A percentile compares a stretch with the other conserved stretches of the same genome.
Evolutionary conservation across 2,113 vertebrate genomes (phyloP).

Genomic region (Phoenicopterus ruber): DNA sequence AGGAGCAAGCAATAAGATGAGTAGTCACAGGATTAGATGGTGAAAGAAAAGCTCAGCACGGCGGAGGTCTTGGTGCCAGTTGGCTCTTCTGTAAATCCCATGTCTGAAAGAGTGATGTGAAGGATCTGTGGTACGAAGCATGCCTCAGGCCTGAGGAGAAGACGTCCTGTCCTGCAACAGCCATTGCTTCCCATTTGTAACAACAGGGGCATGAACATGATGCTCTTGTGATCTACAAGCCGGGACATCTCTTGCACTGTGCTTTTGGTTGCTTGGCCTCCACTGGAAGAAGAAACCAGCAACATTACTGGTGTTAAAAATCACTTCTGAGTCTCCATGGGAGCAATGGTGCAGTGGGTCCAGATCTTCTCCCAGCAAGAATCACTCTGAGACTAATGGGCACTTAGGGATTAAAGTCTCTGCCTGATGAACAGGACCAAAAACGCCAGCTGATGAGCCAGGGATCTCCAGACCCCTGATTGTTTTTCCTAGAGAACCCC

Average conservation of each 20-base stretch:
- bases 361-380: conserved; percentile 14
- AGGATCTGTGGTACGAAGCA: background rate
- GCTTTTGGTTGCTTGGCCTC: background rate
- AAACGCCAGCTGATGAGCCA: background rate
- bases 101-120: background rate
- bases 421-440: background rate
- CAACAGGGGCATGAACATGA: background rate
- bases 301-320: background rate
- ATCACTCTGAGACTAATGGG: background rate
- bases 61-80: background rate
- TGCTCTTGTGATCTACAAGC: background rate
- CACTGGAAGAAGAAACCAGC: conserved; percentile 9
- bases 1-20: background rate
- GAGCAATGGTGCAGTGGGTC: conserved; percentile 29
- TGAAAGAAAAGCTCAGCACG: background rate
- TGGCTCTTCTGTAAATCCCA: conserved; percentile 3
- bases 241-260: background rate
- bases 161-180: background rate
- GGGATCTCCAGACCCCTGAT: background rate
- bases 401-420: background rate
- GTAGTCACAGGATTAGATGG: conserved; percentile 17
- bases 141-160: conserved; percentile 13
- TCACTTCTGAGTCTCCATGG: background rate
- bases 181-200: background rate
- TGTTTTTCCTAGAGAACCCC: background rate